These are phyloP conservation scores for Lepidotrigona ventralis DNA, from an alignment of 1,140 invertebrate species.

Conservation along the genomic window DNA sequence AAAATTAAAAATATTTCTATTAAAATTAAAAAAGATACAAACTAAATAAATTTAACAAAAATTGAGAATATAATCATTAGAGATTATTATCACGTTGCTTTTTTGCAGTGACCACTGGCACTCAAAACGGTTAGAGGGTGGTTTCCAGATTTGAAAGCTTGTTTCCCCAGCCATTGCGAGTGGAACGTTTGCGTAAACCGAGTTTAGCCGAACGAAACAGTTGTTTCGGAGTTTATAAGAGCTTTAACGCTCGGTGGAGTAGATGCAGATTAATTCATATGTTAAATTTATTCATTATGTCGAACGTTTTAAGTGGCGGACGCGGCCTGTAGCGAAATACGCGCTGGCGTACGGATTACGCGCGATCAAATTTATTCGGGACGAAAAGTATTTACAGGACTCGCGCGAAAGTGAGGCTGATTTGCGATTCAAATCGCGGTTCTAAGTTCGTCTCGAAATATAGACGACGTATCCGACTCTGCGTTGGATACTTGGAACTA, in stretches of 20 bases:
- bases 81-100: too few relatives aligned
- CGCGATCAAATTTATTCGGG: not conserved
- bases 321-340: not conserved
- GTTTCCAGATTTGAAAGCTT: not conserved
- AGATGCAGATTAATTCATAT: slow-evolving; percentile 12
- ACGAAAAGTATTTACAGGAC: not conserved
- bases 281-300: slow-evolving; percentile 28
- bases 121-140: not conserved
- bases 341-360: not conserved
- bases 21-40: too few relatives aligned
- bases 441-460: not conserved
- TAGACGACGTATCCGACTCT: not conserved
- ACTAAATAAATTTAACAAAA: too few relatives aligned
- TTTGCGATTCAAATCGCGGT: slow-evolving; percentile 5
- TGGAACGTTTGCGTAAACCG: slow-evolving; percentile 8
- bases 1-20: too few relatives aligned
- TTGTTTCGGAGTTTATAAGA: slow-evolving; percentile 19
- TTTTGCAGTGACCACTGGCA: too few relatives aligned
- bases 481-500: not conserved
- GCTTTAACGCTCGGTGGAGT: not conserved
- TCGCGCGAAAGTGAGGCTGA: not conserved
- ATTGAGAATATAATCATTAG: too few relatives aligned
- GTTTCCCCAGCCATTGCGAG: not conserved
- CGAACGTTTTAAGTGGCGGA: not conserved
- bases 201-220: slow-evolving; percentile 12